Evolutionary conservation across 2,888 invertebrate genomes (phyloP), one percentile per base, ranked within the genome.

Genomic region (Apamea anceps): DNA sequence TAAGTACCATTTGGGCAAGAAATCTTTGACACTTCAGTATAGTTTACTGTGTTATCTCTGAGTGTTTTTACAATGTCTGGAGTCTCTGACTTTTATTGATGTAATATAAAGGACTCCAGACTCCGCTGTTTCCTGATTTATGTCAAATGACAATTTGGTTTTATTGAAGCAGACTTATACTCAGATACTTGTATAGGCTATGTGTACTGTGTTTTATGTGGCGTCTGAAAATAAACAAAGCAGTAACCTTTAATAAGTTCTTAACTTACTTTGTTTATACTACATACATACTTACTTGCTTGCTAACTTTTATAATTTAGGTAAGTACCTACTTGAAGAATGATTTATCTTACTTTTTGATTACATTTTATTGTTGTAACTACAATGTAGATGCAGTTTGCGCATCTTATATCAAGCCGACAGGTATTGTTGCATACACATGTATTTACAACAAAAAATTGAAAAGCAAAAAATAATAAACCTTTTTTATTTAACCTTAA

Each of bases 111-210:
- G 18, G 25, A 76, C 72, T 71, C 66, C 10, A 60, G 62, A 71
- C 70, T 68, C 65, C 79, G 73, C 37, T 72, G 25, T 81, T 78
- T 75, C 73, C 75, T 71, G 87, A 79, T 86, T 79, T 84, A 84
- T 78, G 75, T 81, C 67, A 71, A 76, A 28, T 37, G 63, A 68
- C 60, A 21, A 70, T 77, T 85, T 66, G 7, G 18, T 48, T 80
- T 79, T 82, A 81, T 48, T 81, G 28, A 45, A 32, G 45, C n/a
- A 2, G n/a, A 25, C 5, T 32, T 71, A 66, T 81, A 65, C 45
- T 65, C 25, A 37, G 32, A 72, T 68, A 65, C 65, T 71, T 75
- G 21, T 63, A 42, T 42, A 8, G 32, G 12, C 42, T 45, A 18
- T 54, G 48, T 48, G 12, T 13, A 48, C 15, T 48, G 13, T 18